These are phyloP conservation scores for Helostoma temminkii DNA, from an alignment of 2,797 vertebrate genomes.

Conservation along the genomic window DNA sequence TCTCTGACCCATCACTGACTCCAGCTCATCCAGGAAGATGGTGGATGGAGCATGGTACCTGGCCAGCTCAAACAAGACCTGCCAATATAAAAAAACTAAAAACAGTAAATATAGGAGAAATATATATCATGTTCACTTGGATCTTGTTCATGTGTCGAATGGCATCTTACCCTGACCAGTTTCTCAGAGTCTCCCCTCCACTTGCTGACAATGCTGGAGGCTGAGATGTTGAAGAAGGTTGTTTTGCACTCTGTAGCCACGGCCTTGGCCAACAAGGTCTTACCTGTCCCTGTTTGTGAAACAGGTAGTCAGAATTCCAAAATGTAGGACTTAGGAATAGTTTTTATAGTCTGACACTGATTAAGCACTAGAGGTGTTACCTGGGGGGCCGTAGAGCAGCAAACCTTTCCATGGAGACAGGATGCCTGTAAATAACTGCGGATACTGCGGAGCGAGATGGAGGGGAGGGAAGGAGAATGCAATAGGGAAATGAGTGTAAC, in stretches of 20 bases:
- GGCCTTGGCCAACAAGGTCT: conserved; percentile 96
- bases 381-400: conserved; percentile 94
- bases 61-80: conserved; percentile 97
- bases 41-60: conserved; percentile 96
- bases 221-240: conserved; percentile 98
- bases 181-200: conserved; percentile 99
- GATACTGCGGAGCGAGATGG: conserved; percentile 84
- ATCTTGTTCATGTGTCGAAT: background rate
- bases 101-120: background rate
- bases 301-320: background rate
- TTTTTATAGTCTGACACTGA: background rate
- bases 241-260: conserved; percentile 96
- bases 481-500: background rate
- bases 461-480: background rate
- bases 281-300: conserved; percentile 90
- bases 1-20: conserved; percentile 97
- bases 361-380: conserved; percentile 64
- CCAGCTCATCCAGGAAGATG: conserved; percentile 97
- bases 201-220: conserved; percentile 98
- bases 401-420: conserved; percentile 96
- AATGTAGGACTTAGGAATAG: background rate
- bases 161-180: conserved; percentile 89
- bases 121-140: background rate
- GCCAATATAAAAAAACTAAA: conserved; percentile 1
- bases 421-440: conserved; percentile 94